phyloP scores from a whole-genome alignment of 2,113 vertebrate species.

The Ictalurus furcatus region DNA sequence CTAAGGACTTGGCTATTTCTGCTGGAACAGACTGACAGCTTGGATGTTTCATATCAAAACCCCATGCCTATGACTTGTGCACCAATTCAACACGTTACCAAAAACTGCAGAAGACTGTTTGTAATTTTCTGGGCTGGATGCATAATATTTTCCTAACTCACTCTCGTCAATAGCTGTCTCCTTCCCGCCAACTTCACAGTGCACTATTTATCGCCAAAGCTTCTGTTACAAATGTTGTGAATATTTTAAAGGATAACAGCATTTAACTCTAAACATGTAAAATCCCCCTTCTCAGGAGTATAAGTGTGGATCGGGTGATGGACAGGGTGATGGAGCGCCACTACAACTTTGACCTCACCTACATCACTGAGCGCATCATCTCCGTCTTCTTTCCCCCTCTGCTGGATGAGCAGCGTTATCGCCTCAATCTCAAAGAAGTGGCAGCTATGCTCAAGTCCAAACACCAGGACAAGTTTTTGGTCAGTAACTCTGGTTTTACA shows the following conservation, averaged over 20 bases:
- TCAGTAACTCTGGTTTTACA: slow-evolving; percentile 59
- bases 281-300: slow-evolving; percentile 73
- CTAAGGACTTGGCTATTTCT: slow-evolving; percentile 4
- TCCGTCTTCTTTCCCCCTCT: slow-evolving; percentile 86
- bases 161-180: background rate
- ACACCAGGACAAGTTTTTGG: slow-evolving; percentile 90
- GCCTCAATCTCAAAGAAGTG: slow-evolving; percentile 85
- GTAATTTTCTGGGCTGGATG: background rate
- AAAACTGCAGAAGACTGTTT: background rate
- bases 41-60: slow-evolving; percentile 32
- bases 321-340: slow-evolving; percentile 87
- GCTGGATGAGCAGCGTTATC: slow-evolving; percentile 85
- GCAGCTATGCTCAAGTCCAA: slow-evolving; percentile 89
- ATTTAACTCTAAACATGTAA: background rate
- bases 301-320: slow-evolving; percentile 87
- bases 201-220: background rate
- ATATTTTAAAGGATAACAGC: background rate
- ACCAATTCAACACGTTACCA: background rate
- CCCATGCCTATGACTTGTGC: background rate
- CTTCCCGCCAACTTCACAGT: background rate
- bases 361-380: slow-evolving; percentile 91
- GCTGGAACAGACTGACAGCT: slow-evolving; percentile 10
- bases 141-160: background rate
- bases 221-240: background rate
- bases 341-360: slow-evolving; percentile 90